Base-by-base conservation (phyloP, 2,888 invertebrate genomes). In the Drosophila helvetica region DNA sequence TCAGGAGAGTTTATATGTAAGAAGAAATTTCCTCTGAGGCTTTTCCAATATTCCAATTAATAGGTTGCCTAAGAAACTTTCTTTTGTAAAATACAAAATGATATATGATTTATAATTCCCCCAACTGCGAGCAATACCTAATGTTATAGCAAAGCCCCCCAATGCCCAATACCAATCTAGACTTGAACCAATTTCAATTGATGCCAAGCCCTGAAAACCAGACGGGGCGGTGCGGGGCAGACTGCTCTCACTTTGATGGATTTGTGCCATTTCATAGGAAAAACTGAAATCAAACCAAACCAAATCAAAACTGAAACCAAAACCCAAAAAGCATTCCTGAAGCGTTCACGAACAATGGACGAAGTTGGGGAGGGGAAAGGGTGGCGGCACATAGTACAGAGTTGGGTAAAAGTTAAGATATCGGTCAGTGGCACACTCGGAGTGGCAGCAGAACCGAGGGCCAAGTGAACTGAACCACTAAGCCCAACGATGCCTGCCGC, bases 391-490 rank as follows among this genome's bases (percentile, higher is more conserved):
- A 76, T 69, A 69, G 57, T 60, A 74, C 75, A 76, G 69, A 67
- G 59, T 60, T 59, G 64, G 75, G 85, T 86, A 87, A 87, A 87
- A 87, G 86, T 79, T 80, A 74, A 78, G 79, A 89, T 88, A 86
- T 89, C 83, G 88, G 88, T 89, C 89, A 89, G 80, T 89, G 77
- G 78, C 78, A 78, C 86, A 79, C 74, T 76, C 65, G 64, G 59
- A 54, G 48, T 56, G 46, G 64, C 52, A 68, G 57, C 60, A 53
- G 54, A 60, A 59, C 71, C 19, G 6, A 53, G 57, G 54, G 62
- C 61, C 58, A 62, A 54, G 56, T 51, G 54, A 52, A 66, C 53
- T 55, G 43, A 52, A 66, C 64, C 64, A 58, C 68, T 58, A 75
- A 65, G 60, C 52, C 53, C 43, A 62, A 55, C 62, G 47, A 22